phyloP scores from a whole-genome alignment of 2,888 invertebrate genomes.

The Mesorhabditis belari region DNA sequence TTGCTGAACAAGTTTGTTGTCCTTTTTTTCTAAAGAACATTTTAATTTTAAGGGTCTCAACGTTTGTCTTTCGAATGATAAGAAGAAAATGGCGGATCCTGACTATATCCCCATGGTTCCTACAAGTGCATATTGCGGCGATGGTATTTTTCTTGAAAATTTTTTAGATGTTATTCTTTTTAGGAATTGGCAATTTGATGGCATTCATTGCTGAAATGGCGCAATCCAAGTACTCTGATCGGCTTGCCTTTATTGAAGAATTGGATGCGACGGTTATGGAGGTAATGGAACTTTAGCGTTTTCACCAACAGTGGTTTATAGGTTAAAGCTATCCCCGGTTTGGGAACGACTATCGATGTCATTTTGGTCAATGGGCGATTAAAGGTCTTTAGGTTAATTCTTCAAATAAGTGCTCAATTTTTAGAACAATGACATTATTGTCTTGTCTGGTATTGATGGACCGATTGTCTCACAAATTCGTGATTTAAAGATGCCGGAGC shows the following conservation, averaged over 20 bases:
- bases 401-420: not conserved
- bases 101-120: slow-evolving; percentile 89
- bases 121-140: slow-evolving; percentile 93
- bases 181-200: slow-evolving; percentile 72
- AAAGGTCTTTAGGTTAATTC: slow-evolving; percentile 65
- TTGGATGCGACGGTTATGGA: slow-evolving; percentile 66
- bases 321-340: slow-evolving; percentile 90
- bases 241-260: slow-evolving; percentile 80
- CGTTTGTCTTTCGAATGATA: slow-evolving; percentile 87
- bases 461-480: slow-evolving; percentile 94
- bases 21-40: not conserved
- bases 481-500: slow-evolving; percentile 92
- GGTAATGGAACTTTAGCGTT: slow-evolving; percentile 42
- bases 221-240: slow-evolving; percentile 78
- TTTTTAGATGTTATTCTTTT: not conserved
- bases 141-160: slow-evolving; percentile 69
- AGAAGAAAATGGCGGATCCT: slow-evolving; percentile 74
- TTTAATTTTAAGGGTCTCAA: slow-evolving; percentile 73
- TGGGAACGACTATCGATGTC: slow-evolving; percentile 96
- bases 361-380: slow-evolving; percentile 92
- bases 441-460: slow-evolving; percentile 93
- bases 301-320: slow-evolving; percentile 15
- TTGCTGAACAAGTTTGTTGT: slow-evolving; percentile 74
- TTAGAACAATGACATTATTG: slow-evolving; percentile 69
- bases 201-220: slow-evolving; percentile 85